These are phyloP conservation scores for Eulithis testata DNA, from an alignment of 2,888 invertebrate species.

Conservation along the genomic window DNA sequence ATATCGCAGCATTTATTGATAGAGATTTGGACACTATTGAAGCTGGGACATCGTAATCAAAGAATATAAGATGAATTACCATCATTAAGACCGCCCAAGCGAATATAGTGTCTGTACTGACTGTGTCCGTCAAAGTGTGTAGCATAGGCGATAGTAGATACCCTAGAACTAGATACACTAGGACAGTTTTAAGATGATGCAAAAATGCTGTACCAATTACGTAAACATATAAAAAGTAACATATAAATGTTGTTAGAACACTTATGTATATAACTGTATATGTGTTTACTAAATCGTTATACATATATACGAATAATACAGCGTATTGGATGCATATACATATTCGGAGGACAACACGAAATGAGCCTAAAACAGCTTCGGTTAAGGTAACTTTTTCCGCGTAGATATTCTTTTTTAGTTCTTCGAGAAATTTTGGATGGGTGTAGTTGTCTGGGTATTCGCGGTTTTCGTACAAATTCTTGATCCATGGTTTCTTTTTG, in stretches of 20 bases:
- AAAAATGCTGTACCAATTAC: slow-evolving; percentile 57
- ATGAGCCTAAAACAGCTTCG: slow-evolving; percentile 90
- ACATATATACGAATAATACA: slow-evolving; percentile 88
- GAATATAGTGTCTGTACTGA: slow-evolving; percentile 98
- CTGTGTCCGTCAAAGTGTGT: slow-evolving; percentile 97
- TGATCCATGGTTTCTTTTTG: slow-evolving; percentile 88
- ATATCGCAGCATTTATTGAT: slow-evolving; percentile 97
- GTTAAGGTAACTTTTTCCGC: slow-evolving; percentile 88
- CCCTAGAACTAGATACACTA: slow-evolving; percentile 93
- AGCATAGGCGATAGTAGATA: slow-evolving; percentile 95
- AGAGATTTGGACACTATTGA: slow-evolving; percentile 96
- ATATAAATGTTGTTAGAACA: slow-evolving; percentile 81
- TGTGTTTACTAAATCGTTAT: slow-evolving; percentile 88
- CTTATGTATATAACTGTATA: slow-evolving; percentile 86
- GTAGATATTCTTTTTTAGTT: slow-evolving; percentile 92
- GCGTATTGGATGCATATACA: slow-evolving; percentile 90
- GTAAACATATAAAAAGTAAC: slow-evolving; percentile 86
- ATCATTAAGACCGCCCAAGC: slow-evolving; percentile 96
- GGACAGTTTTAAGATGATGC: slow-evolving; percentile 90
- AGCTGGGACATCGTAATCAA: slow-evolving; percentile 95
- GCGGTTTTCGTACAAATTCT: slow-evolving; percentile 94
- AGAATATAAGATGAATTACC: slow-evolving; percentile 94
- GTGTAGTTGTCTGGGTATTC: slow-evolving; percentile 97
- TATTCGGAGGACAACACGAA: slow-evolving; percentile 91
- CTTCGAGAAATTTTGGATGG: slow-evolving; percentile 92